phyloP scores from a whole-genome alignment of 1,140 invertebrate species.

The Parapsyche elsis region DNA sequence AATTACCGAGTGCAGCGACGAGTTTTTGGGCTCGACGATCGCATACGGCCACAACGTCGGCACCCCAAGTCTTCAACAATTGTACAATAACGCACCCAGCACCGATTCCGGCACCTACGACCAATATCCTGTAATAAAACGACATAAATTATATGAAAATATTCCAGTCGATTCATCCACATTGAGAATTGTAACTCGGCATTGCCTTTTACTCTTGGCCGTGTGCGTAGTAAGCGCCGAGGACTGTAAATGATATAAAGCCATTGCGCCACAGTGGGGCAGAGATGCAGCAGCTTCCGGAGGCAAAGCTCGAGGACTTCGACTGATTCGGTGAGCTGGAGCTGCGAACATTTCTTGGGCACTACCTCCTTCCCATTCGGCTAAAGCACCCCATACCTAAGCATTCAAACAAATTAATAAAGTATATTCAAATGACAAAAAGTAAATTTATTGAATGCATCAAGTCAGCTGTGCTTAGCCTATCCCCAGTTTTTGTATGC shows the following conservation, averaged over 20 bases:
- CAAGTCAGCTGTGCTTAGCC: too few species aligned
- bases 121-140: constrained; percentile 55
- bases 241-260: constrained; percentile 57
- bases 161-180: neutral
- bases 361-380: constrained; percentile 64
- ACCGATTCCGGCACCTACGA: constrained; percentile 60
- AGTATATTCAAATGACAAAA: too few species aligned
- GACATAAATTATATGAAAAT: neutral
- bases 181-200: neutral
- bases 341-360: constrained; percentile 62
- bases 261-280: constrained; percentile 60
- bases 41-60: constrained; percentile 58
- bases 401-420: neutral
- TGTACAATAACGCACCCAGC: constrained; percentile 62
- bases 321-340: constrained; percentile 61
- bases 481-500: too few species aligned
- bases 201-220: constrained; percentile 61
- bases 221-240: constrained; percentile 56
- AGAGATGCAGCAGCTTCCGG: constrained; percentile 61
- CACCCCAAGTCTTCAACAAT: constrained; percentile 61
- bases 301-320: constrained; percentile 44
- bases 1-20: constrained; percentile 59
- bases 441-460: too few species aligned
- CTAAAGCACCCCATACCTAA: constrained; percentile 63
- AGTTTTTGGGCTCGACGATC: constrained; percentile 55